These are phyloP conservation scores for Pyrgilauda ruficollis DNA, from an alignment of 2,113 vertebrate species.

Conservation along the genomic window DNA sequence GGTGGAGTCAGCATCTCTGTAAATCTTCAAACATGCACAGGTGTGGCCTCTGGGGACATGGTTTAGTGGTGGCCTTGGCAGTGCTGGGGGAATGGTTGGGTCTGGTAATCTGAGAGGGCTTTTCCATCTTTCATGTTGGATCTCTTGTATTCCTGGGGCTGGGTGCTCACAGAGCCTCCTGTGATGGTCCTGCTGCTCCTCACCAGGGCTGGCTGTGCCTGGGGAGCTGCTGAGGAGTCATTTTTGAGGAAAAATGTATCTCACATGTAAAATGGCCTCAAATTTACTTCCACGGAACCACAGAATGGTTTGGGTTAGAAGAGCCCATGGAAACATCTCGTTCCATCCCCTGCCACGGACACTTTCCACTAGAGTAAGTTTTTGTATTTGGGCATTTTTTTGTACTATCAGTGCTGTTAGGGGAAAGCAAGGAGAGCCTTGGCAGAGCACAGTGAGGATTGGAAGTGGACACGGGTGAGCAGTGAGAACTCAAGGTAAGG, in stretches of 20 bases:
- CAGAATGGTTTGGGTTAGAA: background rate
- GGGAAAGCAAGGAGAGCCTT: background rate
- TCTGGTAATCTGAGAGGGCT: background rate
- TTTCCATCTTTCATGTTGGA: background rate
- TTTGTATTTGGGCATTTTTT: background rate
- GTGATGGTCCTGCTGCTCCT: background rate
- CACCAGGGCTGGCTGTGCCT: background rate
- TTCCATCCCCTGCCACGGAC: background rate
- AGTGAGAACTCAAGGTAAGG: background rate
- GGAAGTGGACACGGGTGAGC: background rate
- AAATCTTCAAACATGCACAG: background rate
- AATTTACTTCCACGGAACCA: background rate
- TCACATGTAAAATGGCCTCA: background rate
- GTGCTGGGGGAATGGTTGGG: background rate
- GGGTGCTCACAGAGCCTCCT: background rate
- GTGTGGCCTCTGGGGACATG: background rate
- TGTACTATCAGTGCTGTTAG: background rate
- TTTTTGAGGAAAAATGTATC: background rate
- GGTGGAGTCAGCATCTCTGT: background rate
- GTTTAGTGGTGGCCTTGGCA: background rate
- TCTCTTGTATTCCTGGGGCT: background rate
- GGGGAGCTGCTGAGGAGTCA: background rate
- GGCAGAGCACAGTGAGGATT: background rate
- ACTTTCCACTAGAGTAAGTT: background rate
- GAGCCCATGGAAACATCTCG: accelerated